Conservation (phyloP, 2,888 invertebrate species). For the Saturnia pavonia region DNA sequence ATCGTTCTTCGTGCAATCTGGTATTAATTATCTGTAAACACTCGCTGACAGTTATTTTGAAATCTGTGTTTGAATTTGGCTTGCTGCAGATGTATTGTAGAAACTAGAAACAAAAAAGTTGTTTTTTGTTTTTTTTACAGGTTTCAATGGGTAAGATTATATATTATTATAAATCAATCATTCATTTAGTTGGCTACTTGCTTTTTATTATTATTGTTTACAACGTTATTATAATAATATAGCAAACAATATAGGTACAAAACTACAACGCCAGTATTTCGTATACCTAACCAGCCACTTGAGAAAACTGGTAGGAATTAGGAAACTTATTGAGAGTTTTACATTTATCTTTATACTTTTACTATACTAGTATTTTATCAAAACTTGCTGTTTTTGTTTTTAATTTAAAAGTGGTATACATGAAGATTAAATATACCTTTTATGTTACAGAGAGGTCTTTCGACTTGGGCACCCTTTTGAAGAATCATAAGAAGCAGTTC, state of each 20-base stretch:
- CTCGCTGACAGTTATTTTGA: constrained; percentile 38
- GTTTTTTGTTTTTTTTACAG: constrained; percentile 49
- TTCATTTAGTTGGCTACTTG: neutral
- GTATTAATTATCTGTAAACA: neutral
- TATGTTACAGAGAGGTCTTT: constrained; percentile 62
- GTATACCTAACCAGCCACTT: too few species aligned
- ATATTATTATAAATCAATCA: neutral
- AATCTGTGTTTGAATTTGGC: constrained; percentile 27
- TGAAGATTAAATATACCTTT: neutral
- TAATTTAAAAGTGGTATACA: neutral
- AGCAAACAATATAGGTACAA: neutral
- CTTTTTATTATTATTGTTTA: neutral
- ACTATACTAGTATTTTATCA: too few species aligned
- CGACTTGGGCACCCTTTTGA: constrained; percentile 58
- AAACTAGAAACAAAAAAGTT: constrained; percentile 25
- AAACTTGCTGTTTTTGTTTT: too few species aligned
- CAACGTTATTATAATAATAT: neutral
- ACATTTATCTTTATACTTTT: too few species aligned
- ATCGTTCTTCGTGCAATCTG: neutral
- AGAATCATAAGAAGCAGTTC: constrained; percentile 60
- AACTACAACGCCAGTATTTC: too few species aligned
- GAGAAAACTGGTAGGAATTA: too few species aligned
- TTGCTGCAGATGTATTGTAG: constrained; percentile 16
- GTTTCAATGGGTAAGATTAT: constrained; percentile 55
- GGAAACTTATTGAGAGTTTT: too few species aligned